A percentile compares a stretch with the other conserved stretches of the same genome.
Conservation (phyloP, 2,113 vertebrate species). For the Chionomys nivalis region DNA sequence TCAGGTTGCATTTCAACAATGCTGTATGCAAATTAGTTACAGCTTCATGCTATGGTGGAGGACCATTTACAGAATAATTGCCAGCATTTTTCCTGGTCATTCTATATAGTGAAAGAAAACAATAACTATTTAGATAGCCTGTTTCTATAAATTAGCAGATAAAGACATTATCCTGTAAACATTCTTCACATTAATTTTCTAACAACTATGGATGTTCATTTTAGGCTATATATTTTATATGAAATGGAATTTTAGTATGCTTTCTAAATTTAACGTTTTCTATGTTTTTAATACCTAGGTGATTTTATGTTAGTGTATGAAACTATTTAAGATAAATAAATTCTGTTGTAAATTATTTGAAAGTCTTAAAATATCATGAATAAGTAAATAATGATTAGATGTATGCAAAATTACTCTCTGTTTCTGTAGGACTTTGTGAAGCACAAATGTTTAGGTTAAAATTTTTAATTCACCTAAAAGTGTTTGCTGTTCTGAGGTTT, state of each 20-base stretch:
- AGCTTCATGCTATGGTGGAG: slow-evolving; percentile 58
- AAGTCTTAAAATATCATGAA: slow-evolving; percentile 41
- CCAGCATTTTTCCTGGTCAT: slow-evolving; percentile 74
- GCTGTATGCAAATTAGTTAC: slow-evolving; percentile 74
- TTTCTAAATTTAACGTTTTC: slow-evolving; percentile 51
- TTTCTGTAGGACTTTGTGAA: background rate
- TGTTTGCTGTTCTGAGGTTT: slow-evolving; percentile 64
- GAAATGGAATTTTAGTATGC: slow-evolving; percentile 27
- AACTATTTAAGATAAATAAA: slow-evolving; percentile 59
- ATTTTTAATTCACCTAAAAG: slow-evolving; percentile 54
- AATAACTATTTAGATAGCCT: slow-evolving; percentile 62
- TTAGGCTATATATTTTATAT: slow-evolving; percentile 39
- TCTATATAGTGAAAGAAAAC: slow-evolving; percentile 57
- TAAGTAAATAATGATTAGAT: slow-evolving; percentile 54
- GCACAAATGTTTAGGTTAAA: slow-evolving; percentile 68
- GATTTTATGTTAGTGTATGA: slow-evolving; percentile 38
- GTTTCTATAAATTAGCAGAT: slow-evolving; percentile 66
- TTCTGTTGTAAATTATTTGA: slow-evolving; percentile 47
- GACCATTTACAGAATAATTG: slow-evolving; percentile 77
- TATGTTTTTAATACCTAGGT: slow-evolving; percentile 40
- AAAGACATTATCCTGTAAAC: slow-evolving; percentile 45
- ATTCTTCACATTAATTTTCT: slow-evolving; percentile 55
- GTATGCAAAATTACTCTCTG: slow-evolving; percentile 31
- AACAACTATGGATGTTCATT: slow-evolving; percentile 44
- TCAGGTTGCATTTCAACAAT: slow-evolving; percentile 74